Evolutionary conservation across 2,113 vertebrate genomes (phyloP), one percentile per base, ranked within the genome.

Genomic region (Cavia porcellus): DNA sequence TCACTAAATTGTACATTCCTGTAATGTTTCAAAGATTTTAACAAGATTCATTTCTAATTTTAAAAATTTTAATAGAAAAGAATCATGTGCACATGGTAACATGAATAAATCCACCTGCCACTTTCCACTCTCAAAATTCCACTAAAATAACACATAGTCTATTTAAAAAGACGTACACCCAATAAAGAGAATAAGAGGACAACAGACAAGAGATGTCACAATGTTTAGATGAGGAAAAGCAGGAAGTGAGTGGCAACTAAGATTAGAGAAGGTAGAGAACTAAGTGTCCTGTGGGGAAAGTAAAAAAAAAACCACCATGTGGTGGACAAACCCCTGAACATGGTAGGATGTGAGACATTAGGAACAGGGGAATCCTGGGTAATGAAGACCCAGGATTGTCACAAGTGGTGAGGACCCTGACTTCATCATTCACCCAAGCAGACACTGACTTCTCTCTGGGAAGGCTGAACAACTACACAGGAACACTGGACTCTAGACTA

Each of bases 1-100:
- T 86, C 77, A 59, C 75, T 70, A 77, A 50, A 92, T 32, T 83
- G 74, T 28, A 90, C 2, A 24, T 45, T 90, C 92, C 47, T 95
- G 24, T 38, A 75, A 70, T 70, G 64, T 86, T 45, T 75, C 90
- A 92, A 86, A 57, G 4, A 11, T 5, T 74, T 80, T 52, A 91
- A 66, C 6, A 59, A 59, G 9, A 55, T 87, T 66, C 68, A 19
- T 30, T 74, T 12, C 74, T 50, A 83, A 92, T 64, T 89, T 79
- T 62, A 9, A 70, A 72, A 96, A 42, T 72, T n/a, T 19, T 79
- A 77, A 52, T 50, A 64, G 8, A 57, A 92, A 90, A 75, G 57
- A 93, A 75, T 7, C 15, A 82, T 55, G 14, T 70, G 28, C 50
- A 87, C 30, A 38, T 19, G 25, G 68, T 83, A 61, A 42, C 72